Base-by-base conservation (phyloP, 1,140 invertebrate species). In the Sycobia sp. region DNA sequence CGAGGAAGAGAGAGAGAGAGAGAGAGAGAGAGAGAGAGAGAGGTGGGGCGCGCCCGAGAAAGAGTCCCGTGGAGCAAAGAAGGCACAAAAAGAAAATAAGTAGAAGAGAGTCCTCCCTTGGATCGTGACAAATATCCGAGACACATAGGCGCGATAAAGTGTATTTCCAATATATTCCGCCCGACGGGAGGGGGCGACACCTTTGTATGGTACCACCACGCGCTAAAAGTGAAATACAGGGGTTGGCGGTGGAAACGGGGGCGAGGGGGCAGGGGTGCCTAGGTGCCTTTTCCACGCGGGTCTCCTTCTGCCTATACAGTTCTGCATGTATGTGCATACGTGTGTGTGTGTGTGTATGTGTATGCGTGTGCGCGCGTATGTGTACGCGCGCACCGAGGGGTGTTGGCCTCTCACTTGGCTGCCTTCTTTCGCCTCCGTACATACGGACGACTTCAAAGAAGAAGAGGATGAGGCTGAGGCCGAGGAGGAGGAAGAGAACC, bases 361-460 rank as follows among this genome's bases (percentile, higher is more conserved):
- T n/a, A 7, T 27, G 20, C 18, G 44, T 43, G 41, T 43, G 18
- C 49, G 27, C 23, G 36, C n/a, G 9, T n/a, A n/a, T n/a, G n/a
- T n/a, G 14, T 29, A 41, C 49, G 25, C 58, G 56, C 62, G 38
- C 47, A 49, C 38, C 61, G 60, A 65, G 69, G 65, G 66, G 66
- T 68, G 65, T 57, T 61, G 62, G 66, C 64, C 62, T 72, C 68
- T 70, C 70, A 66, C 71, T 69, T 67, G 71, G 66, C 71, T 72
- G 67, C 63, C 56, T 68, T 53, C 65, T 53, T 49, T 58, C 43
- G 44, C 41, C 16, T 20, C 46, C 46, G n/a, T n/a, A n/a, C n/a
- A n/a, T n/a, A n/a, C n/a, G 66, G 65, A 68, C 62, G 65, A 67
- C 72, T 73, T 74, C 72, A 74, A 74, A 74, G 72, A 53, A 67